Base-by-base conservation (phyloP, 2,797 vertebrate species). In the Lepilemur septentrionalis region DNA sequence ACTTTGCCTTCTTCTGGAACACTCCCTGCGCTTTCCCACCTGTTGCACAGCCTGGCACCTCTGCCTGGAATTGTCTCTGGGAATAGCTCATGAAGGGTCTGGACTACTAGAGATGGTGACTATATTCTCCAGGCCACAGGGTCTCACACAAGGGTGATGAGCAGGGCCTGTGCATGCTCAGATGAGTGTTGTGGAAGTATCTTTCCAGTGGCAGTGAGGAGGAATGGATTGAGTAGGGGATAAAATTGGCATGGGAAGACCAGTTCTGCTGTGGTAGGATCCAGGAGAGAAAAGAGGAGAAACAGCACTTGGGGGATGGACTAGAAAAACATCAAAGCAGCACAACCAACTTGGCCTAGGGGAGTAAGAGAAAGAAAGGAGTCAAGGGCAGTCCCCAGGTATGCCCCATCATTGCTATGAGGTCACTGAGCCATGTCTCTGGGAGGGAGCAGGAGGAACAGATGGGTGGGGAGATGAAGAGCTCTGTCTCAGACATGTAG, bases 391-490 rank as follows among this genome's bases (percentile, higher is more conserved):
- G 10, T 72, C 4, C 18, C 55, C 20, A 38, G 28, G 12, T 46
- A 11, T 9, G 38, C 10, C 20, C 20, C 13, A 1, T 70, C 7
- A 2, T 25, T 73, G 35, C 35, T 4, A 0, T 18, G 8, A 18
- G 73, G n/a, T 30, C 0, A 0, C 38, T 6, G 4, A 14, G 41
- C 63, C 28, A 0, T 59, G 63, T 0, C 18, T 38, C 2, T 0
- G 5, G 52, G 50, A 81, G 76, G 48, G 67, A 32, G 7, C 32
- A 15, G 5, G 32, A 57, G 8, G 23, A 83, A 7, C 55, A 69
- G 80, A 12, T 25, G 25, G 43, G 55, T 20, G 41, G 65, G 12
- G 3, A 43, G 57, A 55, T 73, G 43, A 61, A 52, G 57, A 63
- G 79, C 65, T 14, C 57, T 1, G 1, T 35, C 67, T n/a, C n/a